These are phyloP conservation scores for Crambe crambe DNA, from an alignment of 37 sponge, comb jelly and placozoan species.

Conservation along the genomic window DNA sequence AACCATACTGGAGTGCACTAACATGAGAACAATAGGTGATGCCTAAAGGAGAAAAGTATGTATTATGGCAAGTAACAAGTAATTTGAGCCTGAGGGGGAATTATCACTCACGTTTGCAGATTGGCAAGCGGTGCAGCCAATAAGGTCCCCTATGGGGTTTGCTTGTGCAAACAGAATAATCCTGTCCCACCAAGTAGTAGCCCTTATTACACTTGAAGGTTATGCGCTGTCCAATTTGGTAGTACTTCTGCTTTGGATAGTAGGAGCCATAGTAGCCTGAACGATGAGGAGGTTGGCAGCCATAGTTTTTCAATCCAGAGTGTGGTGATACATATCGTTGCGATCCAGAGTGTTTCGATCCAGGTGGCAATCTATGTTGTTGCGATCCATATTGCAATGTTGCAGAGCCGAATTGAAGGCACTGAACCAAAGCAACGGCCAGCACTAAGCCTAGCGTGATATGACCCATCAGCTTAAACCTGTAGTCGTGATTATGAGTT, in stretches of 20 bases:
- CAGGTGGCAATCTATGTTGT: no score
- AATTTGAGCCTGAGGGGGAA: no score
- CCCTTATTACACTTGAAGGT: conserved; percentile 19
- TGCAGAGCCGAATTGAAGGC: neutral
- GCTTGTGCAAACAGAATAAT: conserved; percentile 10
- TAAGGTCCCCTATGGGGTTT: neutral
- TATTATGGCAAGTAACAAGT: no score
- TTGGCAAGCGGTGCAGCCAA: conserved; percentile 12
- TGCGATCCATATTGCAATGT: neutral
- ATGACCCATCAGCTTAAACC: neutral
- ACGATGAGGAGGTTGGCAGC: neutral
- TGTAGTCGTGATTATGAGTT: no score
- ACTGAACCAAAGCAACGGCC: neutral
- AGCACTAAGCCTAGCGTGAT: conserved; percentile 11
- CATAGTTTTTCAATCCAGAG: no score
- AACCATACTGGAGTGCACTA: neutral
- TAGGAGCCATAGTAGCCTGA: neutral
- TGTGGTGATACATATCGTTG: no score
- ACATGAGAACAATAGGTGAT: neutral
- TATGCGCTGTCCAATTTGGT: neutral
- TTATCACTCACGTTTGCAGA: conserved; percentile 38
- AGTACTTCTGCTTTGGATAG: neutral
- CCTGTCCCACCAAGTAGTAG: conserved; percentile 16
- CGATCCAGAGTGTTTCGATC: no score
- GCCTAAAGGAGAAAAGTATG: neutral